These are phyloP conservation scores for Archaeoteleia sp. DNA, from an alignment of 2,888 invertebrate genomes.

Conservation along the genomic window DNA sequence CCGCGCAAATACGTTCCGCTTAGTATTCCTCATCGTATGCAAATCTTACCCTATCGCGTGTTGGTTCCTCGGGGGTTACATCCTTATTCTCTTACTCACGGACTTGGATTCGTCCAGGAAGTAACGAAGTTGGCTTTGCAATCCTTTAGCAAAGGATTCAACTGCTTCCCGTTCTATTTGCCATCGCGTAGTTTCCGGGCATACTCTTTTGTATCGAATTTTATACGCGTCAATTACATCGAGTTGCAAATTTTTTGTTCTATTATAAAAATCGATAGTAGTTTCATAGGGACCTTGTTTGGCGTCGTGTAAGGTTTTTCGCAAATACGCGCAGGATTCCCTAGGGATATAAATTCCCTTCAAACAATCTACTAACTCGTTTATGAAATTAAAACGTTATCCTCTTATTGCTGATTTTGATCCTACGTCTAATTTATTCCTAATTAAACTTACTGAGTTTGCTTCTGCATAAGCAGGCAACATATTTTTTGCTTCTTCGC, in stretches of 20 bases:
- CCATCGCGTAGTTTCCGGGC: neutral
- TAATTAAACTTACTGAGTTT: slow-evolving; percentile 27
- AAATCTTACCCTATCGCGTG: neutral
- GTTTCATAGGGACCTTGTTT: slow-evolving; percentile 2
- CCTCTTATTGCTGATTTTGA: neutral
- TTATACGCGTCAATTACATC: slow-evolving; percentile 14
- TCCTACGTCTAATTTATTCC: neutral
- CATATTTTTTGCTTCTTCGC: slow-evolving; percentile 33
- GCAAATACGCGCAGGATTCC: neutral
- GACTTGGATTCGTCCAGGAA: slow-evolving; percentile 9
- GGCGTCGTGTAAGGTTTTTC: slow-evolving; percentile 6
- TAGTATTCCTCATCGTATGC: neutral
- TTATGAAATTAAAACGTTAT: neutral
- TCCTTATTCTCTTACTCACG: slow-evolving; percentile 10
- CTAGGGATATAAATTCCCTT: slow-evolving; percentile 8
- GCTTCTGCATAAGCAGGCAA: slow-evolving; percentile 10
- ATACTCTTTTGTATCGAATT: slow-evolving; percentile 6
- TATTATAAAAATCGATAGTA: slow-evolving; percentile 18
- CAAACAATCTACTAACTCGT: slow-evolving; percentile 3
- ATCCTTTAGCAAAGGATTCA: slow-evolving; percentile 11
- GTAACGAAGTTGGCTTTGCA: neutral
- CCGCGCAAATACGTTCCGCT: neutral
- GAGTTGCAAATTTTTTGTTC: slow-evolving; percentile 3
- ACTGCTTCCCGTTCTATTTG: slow-evolving; percentile 17
- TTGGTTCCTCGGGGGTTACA: neutral